Evolutionary conservation across 2,888 invertebrate species (phyloP), one percentile per base, ranked within the genome.

Genomic region (Myopa testacea): DNA sequence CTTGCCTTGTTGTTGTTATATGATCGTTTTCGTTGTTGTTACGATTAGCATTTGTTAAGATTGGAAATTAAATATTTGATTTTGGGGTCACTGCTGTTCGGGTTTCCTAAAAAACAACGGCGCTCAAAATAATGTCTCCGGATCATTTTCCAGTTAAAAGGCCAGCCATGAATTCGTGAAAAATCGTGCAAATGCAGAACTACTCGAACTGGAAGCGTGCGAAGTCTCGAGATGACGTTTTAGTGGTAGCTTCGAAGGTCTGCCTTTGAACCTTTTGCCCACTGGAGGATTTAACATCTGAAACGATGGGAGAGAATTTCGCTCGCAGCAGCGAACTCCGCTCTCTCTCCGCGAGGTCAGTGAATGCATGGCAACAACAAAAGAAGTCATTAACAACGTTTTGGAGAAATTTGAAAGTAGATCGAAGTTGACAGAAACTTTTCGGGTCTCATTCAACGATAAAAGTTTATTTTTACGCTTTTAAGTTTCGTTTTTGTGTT

Each of bases 1-100:
- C 19, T 26, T 19, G 68, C 12, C 16, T 68, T 37, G 58, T 71
- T 71, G 34, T 71, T 69, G 26, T 34, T 14, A 52, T 73, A n/a
- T n/a, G 58, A n/a, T 58, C 14, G 74, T 65, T 74, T 38, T 26
- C 45, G 65, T 50, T 74, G 74, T 65, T 74, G 34, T 12, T 14
- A 65, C 52, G 65, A 52, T 74, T 65, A 63, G 50, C 50, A 74
- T 74, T 74, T 50, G 45, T 37, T 52, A 8, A 52, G 19, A 52
- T 63, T 45, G 40, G 50, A 73, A 73, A 62, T 72, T 37, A 72
- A 60, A 58, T 38, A 38, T 72, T 58, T 58, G 55, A 2, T 67
- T 37, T 55, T 52, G 70, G 58, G 45, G 45, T 45, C 45, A 45
- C 62, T 19, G 62, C 7, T 62, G 62, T 6, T 62, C 1, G 7